A percentile compares a stretch with the other conserved stretches of the same genome.
Evolutionary conservation across 37 sponge, comb jelly and placozoan species (phyloP).

Genomic region (Aphrocallistes beatrix): DNA sequence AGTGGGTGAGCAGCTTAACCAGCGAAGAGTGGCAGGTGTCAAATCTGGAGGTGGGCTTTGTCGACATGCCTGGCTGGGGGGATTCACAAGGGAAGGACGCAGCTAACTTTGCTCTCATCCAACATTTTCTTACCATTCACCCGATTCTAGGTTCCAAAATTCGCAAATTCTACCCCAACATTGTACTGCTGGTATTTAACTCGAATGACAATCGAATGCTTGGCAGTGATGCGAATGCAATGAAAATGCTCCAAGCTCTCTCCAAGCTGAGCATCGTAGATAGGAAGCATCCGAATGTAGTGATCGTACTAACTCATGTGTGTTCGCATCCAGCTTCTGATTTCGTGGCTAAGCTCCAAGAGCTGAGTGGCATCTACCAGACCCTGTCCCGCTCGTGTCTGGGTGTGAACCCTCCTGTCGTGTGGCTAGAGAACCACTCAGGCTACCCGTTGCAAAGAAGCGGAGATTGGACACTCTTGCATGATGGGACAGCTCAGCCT

Average conservation of each 20-base stretch:
- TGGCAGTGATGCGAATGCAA: not conserved
- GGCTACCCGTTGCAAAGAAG: not conserved
- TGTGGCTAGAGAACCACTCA: not conserved
- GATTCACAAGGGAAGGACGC: not conserved
- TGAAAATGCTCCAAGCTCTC: not conserved
- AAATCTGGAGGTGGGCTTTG: not conserved
- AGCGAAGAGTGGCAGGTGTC: not conserved
- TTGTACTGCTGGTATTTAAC: not conserved
- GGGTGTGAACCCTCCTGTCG: constrained; percentile 1
- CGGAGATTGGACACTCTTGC: constrained; percentile 10
- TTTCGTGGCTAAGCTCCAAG: not conserved
- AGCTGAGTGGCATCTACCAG: not conserved
- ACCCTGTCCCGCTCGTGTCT: not conserved
- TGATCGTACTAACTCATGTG: constrained; percentile 13
- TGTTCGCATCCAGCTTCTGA: not conserved
- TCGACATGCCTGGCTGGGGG: constrained; percentile 2
- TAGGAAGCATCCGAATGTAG: not conserved
- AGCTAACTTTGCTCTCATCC: not conserved
- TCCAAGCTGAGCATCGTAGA: not conserved
- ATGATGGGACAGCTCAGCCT: constrained; percentile 8
- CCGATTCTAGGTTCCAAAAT: not conserved
- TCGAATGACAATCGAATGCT: not conserved
- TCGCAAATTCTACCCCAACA: not conserved
- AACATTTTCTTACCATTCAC: not conserved
- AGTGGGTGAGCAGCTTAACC: not conserved